These are phyloP conservation scores for Cydia splendana DNA, from an alignment of 1,140 invertebrate genomes.

Conservation along the genomic window DNA sequence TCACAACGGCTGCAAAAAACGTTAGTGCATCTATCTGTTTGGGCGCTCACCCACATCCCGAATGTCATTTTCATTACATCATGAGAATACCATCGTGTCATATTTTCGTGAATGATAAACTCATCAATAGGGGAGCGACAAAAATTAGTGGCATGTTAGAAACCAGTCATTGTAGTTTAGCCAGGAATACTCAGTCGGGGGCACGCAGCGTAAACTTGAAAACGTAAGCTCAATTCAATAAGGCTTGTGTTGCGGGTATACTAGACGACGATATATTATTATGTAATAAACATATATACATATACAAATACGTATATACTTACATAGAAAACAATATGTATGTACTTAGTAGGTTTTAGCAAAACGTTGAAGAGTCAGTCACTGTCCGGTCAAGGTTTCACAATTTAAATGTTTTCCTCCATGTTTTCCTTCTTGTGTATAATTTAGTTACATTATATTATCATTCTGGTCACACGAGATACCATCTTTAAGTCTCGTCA, in stretches of 20 bases:
- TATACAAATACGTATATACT: too few relatives aligned
- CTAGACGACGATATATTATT: too few relatives aligned
- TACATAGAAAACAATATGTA: too few relatives aligned
- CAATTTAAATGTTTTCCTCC: not conserved
- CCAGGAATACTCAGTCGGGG: too few relatives aligned
- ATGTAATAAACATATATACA: too few relatives aligned
- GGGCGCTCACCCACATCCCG: not conserved
- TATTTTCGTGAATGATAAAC: not conserved
- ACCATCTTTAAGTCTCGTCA: not conserved
- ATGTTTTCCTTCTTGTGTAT: not conserved
- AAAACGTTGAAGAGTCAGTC: not conserved
- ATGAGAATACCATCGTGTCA: not conserved
- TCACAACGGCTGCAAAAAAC: not conserved
- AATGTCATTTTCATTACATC: not conserved
- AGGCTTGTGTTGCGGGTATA: too few relatives aligned
- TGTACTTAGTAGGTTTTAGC: too few relatives aligned
- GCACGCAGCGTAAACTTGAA: too few relatives aligned
- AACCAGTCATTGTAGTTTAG: too few relatives aligned
- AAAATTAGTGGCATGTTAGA: too few relatives aligned
- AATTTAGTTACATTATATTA: not conserved
- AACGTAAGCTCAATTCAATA: too few relatives aligned
- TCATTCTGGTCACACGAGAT: not conserved
- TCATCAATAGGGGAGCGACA: not conserved
- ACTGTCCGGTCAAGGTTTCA: not conserved
- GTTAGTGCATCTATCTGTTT: slow-evolving; percentile 3